A percentile compares a stretch with the other conserved stretches of the same genome.
Conservation (phyloP, 2,113 vertebrate species). For the Heloderma charlesbogerti region DNA sequence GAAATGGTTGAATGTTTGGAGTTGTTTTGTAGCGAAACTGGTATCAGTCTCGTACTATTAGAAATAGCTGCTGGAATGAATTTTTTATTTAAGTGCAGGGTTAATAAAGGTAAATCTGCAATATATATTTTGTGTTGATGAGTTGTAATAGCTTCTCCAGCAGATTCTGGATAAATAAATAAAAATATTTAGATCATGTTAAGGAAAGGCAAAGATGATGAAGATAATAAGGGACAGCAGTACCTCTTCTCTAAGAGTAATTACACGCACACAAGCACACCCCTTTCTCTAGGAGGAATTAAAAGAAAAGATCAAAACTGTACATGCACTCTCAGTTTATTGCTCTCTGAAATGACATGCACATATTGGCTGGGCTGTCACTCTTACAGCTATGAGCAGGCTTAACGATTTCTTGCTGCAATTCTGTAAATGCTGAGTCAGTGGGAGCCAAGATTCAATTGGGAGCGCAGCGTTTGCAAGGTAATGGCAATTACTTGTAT, state of each 20-base stretch:
- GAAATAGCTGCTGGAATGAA: neutral
- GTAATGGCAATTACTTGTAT: neutral
- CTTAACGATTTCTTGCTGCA: constrained; percentile 21
- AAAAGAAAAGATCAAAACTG: constrained; percentile 10
- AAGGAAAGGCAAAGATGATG: constrained; percentile 8
- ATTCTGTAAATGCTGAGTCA: constrained; percentile 32
- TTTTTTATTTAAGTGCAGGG: neutral
- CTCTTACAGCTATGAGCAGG: constrained; percentile 10
- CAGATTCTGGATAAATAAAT: constrained; percentile 21
- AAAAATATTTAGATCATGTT: constrained; percentile 22
- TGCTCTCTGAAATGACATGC: constrained; percentile 24
- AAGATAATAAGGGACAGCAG: neutral
- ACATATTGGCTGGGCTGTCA: neutral
- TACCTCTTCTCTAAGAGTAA: neutral
- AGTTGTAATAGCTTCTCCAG: neutral
- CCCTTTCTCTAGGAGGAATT: neutral
- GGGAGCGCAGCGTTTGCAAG: neutral
- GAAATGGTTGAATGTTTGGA: neutral
- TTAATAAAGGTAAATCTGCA: constrained; percentile 6
- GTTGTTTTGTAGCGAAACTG: neutral
- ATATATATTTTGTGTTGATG: neutral
- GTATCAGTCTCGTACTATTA: neutral
- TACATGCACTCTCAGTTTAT: neutral
- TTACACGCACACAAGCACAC: neutral
- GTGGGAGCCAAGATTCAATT: constrained; percentile 31